Evolutionary conservation across 2,797 vertebrate genomes (phyloP).

Genomic region (Cynopterus sphinx): DNA sequence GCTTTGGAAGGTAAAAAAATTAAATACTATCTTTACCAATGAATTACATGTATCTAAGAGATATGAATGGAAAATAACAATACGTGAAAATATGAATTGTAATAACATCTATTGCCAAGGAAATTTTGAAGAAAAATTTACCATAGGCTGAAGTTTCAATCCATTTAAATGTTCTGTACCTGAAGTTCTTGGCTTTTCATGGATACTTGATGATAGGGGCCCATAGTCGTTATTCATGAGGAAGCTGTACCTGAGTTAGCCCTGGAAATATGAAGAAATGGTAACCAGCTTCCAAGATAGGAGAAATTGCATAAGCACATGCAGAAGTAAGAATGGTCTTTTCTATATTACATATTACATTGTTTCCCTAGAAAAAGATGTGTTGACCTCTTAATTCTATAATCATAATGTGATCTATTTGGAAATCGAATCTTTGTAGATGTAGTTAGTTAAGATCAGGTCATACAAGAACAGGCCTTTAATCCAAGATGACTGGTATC

Average conservation of each 20-base stretch:
- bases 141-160: neutral
- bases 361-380: neutral
- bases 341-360: neutral
- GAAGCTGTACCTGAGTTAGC: neutral
- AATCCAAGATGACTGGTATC: neutral
- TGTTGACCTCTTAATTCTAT: neutral
- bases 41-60: neutral
- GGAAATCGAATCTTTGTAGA: neutral
- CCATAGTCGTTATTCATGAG: neutral
- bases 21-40: neutral
- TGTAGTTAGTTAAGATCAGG: neutral
- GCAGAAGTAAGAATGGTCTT: neutral
- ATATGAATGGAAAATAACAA: neutral
- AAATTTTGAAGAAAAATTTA: neutral
- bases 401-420: neutral
- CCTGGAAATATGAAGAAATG: neutral
- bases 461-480: neutral
- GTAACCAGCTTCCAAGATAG: neutral
- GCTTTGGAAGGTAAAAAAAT: neutral
- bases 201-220: neutral
- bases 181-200: neutral
- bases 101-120: neutral
- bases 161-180: neutral
- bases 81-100: neutral
- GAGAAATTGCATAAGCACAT: neutral